Evolutionary conservation across 2,113 vertebrate genomes (phyloP).

Genomic region (Cercopithecus mona): DNA sequence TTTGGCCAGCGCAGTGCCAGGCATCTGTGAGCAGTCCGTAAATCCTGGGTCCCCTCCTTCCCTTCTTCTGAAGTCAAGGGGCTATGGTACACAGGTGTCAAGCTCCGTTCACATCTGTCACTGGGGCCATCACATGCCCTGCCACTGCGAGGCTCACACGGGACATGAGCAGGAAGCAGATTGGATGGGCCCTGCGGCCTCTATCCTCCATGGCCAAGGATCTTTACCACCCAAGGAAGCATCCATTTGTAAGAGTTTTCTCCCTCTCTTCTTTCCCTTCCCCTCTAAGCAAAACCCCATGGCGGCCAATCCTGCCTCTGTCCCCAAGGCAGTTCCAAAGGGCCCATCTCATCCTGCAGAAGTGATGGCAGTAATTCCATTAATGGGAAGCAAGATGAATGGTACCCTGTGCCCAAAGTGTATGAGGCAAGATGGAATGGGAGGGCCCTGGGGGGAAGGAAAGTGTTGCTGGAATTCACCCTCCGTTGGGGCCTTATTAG

Average conservation of each 20-base stretch:
- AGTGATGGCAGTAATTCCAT: constrained; percentile 46
- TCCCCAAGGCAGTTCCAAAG: constrained; percentile 53
- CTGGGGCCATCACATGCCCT: not conserved
- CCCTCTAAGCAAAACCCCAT: constrained; percentile 55
- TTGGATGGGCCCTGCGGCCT: accelerated
- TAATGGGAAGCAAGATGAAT: constrained; percentile 69
- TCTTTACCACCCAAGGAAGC: not conserved
- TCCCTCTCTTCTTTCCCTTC: not conserved
- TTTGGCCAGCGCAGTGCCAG: not conserved
- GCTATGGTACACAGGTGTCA: not conserved
- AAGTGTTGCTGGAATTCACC: constrained; percentile 35
- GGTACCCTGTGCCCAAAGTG: constrained; percentile 38
- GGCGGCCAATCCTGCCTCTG: not conserved
- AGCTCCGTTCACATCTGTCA: not conserved
- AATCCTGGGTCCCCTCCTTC: not conserved
- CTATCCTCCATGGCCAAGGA: not conserved
- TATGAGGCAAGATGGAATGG: not conserved
- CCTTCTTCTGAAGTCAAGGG: not conserved
- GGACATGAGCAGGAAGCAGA: not conserved
- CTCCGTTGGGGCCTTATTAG: constrained; percentile 80
- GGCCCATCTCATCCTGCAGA: constrained; percentile 58
- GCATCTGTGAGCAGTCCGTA: no score
- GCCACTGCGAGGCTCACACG: not conserved
- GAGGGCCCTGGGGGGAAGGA: not conserved
- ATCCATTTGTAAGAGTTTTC: not conserved